A percentile compares a stretch with the other conserved stretches of the same genome.
These are phyloP conservation scores for Platerodrilus igneus DNA, from an alignment of 2,888 invertebrate species.

Conservation along the genomic window DNA sequence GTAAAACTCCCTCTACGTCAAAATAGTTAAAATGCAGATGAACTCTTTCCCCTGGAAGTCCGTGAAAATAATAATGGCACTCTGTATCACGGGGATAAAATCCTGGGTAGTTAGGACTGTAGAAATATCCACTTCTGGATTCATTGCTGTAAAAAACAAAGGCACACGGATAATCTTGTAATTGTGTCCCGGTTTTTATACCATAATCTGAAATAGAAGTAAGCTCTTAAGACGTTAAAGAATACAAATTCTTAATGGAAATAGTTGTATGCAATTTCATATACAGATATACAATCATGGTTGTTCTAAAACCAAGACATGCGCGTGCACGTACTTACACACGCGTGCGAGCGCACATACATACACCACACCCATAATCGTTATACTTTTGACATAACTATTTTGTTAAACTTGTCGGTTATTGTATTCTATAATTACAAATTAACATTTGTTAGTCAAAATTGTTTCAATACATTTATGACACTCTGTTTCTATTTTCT, in stretches of 20 bases:
- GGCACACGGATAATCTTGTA: constrained; percentile 74
- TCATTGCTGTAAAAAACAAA: constrained; percentile 85
- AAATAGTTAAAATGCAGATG: constrained; percentile 85
- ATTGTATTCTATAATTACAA: no score
- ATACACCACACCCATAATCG: no score
- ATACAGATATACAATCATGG: no score
- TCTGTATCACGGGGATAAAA: constrained; percentile 85
- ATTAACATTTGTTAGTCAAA: no score
- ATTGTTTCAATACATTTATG: no score
- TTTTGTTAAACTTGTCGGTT: no score
- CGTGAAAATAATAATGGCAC: constrained; percentile 89
- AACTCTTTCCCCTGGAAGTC: constrained; percentile 70
- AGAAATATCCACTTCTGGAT: constrained; percentile 73
- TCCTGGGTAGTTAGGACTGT: constrained; percentile 88
- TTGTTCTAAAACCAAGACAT: no score
- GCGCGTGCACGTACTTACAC: no score
- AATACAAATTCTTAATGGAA: not conserved
- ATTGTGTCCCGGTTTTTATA: constrained; percentile 74
- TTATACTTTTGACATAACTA: no score
- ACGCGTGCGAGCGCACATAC: no score
- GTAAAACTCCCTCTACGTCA: constrained; percentile 89
- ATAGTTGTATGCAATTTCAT: not conserved
- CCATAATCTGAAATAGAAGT: constrained; percentile 92
- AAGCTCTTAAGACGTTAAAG: no score
- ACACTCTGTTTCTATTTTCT: no score